phyloP scores from a whole-genome alignment of 2,888 invertebrate genomes.

The Eupithecia exiguata region DNA sequence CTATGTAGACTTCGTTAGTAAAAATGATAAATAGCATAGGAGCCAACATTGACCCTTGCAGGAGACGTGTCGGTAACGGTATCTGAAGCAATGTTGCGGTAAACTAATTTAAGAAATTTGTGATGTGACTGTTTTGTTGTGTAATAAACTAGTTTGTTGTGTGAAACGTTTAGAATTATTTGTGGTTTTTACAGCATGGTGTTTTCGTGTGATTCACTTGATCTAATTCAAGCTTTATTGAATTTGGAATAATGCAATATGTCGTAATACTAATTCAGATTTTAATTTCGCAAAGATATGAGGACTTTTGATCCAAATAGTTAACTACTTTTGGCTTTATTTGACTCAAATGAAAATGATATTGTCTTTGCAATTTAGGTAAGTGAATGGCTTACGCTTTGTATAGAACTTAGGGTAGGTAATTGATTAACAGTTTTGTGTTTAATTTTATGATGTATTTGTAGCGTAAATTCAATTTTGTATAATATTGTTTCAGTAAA shows the following conservation, averaged over 20 bases:
- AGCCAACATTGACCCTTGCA: conserved; percentile 51
- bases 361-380: conserved; percentile 23
- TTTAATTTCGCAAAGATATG: conserved; percentile 14
- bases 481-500: not conserved
- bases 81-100: conserved; percentile 39
- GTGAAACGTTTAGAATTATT: conserved; percentile 41
- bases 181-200: conserved; percentile 48
- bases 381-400: conserved; percentile 38
- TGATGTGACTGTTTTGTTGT: conserved; percentile 43
- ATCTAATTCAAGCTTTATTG: conserved; percentile 35
- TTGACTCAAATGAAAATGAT: conserved; percentile 19
- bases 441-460: conserved; percentile 10
- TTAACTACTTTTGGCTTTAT: conserved; percentile 19
- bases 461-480: conserved; percentile 8
- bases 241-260: conserved; percentile 17
- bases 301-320: not conserved
- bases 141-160: conserved; percentile 44
- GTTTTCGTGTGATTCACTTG: conserved; percentile 36
- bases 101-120: conserved; percentile 35
- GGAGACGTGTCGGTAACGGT: conserved; percentile 41
- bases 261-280: not conserved
- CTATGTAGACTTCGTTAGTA: not conserved
- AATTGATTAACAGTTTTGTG: no score
- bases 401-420: conserved; percentile 16
- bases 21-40: conserved; percentile 37